Evolutionary conservation across 2,113 vertebrate genomes (phyloP).

Genomic region (Chamaea fasciata): DNA sequence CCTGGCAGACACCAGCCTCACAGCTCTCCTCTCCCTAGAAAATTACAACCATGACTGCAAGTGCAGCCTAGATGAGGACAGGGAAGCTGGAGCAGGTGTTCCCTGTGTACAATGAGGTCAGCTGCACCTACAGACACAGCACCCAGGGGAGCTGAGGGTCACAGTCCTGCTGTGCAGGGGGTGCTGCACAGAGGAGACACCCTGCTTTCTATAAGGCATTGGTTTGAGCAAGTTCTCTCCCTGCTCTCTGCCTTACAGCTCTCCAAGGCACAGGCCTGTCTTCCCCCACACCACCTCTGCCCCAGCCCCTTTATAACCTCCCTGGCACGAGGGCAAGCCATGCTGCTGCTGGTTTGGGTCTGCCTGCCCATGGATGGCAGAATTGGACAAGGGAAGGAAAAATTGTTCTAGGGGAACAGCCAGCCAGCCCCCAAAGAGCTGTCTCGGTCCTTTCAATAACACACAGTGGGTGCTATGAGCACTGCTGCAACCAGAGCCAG

Average conservation of each 20-base stretch:
- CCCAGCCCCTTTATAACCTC: not conserved
- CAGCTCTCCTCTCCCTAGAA: conserved; percentile 61
- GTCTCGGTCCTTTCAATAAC: not conserved
- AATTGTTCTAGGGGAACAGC: not conserved
- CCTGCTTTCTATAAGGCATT: not conserved
- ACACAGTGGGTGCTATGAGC: not conserved
- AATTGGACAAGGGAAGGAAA: not conserved
- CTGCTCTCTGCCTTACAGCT: not conserved
- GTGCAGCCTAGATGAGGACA: conserved; percentile 86
- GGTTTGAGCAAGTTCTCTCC: not conserved
- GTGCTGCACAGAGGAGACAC: not conserved
- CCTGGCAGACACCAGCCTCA: not conserved
- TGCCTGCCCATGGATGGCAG: not conserved
- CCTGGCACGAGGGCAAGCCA: not conserved
- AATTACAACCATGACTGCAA: conserved; percentile 85
- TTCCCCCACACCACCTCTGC: not conserved
- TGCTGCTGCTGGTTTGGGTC: not conserved
- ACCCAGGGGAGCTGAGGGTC: not conserved
- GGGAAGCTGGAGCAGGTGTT: conserved; percentile 88
- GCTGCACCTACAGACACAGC: conserved; percentile 69
- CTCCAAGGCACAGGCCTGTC: not conserved
- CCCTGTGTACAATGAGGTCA: conserved; percentile 79
- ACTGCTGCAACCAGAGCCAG: conserved; percentile 5
- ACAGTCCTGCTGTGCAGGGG: not conserved
- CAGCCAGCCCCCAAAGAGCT: not conserved